phyloP scores from a whole-genome alignment of 2,888 invertebrate genomes.

The Chirona hameri region DNA sequence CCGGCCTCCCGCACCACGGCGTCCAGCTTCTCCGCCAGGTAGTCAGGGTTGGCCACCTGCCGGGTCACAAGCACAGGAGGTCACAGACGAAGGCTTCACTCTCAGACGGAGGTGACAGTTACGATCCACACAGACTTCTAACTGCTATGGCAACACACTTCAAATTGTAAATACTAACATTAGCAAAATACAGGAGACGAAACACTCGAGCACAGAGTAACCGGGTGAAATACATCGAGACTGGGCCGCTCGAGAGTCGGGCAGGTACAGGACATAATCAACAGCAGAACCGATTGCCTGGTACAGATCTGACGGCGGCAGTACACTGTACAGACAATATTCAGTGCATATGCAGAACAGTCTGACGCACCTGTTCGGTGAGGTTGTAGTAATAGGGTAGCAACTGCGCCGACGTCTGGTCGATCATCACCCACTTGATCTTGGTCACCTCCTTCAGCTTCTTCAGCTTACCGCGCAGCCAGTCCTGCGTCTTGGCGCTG shows the following conservation, averaged over 20 bases:
- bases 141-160: no score
- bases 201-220: no score
- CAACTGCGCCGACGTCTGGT: slow-evolving; percentile 75
- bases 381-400: slow-evolving; percentile 76
- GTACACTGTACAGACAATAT: no score
- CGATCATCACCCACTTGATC: slow-evolving; percentile 80
- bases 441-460: slow-evolving; percentile 66
- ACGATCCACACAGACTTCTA: no score
- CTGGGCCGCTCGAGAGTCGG: no score
- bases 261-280: no score
- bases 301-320: slow-evolving; percentile 86
- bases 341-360: no score
- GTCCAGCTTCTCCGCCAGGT: slow-evolving; percentile 44
- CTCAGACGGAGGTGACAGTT: no score
- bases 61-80: slow-evolving; percentile 60
- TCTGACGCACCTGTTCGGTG: slow-evolving; percentile 65
- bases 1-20: slow-evolving; percentile 55
- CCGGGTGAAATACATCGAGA: no score
- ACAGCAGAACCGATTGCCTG: slow-evolving; percentile 33
- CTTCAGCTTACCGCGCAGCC: slow-evolving; percentile 71
- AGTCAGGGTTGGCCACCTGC: background rate
- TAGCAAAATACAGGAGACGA: no score
- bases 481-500: slow-evolving; percentile 71
- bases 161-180: no score
- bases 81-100: no score